Base-by-base conservation (phyloP, 2,888 invertebrate species). In the Steromphala cineraria region DNA sequence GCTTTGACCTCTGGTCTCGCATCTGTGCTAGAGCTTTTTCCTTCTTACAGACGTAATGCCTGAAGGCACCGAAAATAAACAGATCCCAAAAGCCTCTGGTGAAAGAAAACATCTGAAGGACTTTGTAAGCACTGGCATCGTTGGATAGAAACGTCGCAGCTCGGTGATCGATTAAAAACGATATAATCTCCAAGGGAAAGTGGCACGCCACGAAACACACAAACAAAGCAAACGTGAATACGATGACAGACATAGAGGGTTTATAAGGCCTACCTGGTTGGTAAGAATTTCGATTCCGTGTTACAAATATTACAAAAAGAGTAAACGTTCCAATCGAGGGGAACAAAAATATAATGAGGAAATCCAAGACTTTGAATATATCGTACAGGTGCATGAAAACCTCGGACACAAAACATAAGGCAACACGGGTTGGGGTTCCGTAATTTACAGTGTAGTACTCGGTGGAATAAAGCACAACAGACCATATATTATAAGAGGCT, bases 401-500 rank as follows among this genome's bases (percentile, higher is more conserved):
- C 40, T 85, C 80, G 28, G 90, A 87, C 53, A 87, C 83, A 82
- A 88, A 89, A 28, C 87, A 86, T 40, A 84, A 79, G 21, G 82
- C 82, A 52, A 85, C 83, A 0, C 56, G 53, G 15, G 75, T 24
- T 0, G 81, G 77, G 28, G 80, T 55, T 31, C 62, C 24, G 8
- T 40, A 7, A 40, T 79, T 46, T 3, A 79, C 55, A 13, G 80
- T 75, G 17, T 83, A 67, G 8, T 79, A 53, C 19, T 84, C 79
- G 5, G 84, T 77, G 21, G 87, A 87, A 78, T 88, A 91, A 52
- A 91, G 85, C 7, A 91, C 89, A 24, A 90, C 87, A 31, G 89
- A 85, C 92, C 92, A 92, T 24, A 92, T 87, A 82, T 91, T 92
- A 81, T 90, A 92, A 8, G 92, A 89, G 0, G 91, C 87, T 0